Evolutionary conservation across 2,888 invertebrate species (phyloP).

Genomic region (Tetragonisca angustula): DNA sequence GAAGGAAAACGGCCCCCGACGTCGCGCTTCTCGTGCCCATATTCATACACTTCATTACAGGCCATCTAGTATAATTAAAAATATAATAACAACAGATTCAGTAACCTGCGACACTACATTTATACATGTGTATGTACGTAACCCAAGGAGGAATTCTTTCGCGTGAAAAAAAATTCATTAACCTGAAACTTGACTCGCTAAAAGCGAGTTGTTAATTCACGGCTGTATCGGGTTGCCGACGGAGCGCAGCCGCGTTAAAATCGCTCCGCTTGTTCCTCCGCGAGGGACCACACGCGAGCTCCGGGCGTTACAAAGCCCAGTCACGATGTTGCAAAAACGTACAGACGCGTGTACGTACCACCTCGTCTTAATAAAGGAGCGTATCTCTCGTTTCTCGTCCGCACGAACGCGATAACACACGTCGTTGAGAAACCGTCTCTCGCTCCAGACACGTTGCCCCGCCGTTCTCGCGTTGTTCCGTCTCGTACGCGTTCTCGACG

Average conservation of each 20-base stretch:
- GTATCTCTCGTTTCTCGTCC: not conserved
- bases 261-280: not conserved
- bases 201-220: not conserved
- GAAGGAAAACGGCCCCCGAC: not conserved
- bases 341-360: not conserved
- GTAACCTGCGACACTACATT: too few relatives aligned
- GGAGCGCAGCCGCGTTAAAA: not conserved
- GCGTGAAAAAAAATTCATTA: not conserved
- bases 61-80: too few relatives aligned
- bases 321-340: not conserved
- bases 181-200: not conserved
- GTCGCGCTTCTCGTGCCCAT: too few relatives aligned
- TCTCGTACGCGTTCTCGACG: not conserved
- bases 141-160: not conserved
- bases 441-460: too few relatives aligned
- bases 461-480: too few relatives aligned
- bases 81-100: too few relatives aligned
- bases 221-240: not conserved
- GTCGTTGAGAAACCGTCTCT: not conserved
- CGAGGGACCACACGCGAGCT: too few relatives aligned
- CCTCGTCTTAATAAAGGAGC: not conserved
- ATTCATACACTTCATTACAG: too few relatives aligned
- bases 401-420: conserved; percentile 14
- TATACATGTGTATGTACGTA: too few relatives aligned
- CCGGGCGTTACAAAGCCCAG: not conserved